Percentiles rank a stretch among this genome's conserved stretches.
Conservation (phyloP, 2,888 invertebrate genomes). For the Drosophila formosana region DNA sequence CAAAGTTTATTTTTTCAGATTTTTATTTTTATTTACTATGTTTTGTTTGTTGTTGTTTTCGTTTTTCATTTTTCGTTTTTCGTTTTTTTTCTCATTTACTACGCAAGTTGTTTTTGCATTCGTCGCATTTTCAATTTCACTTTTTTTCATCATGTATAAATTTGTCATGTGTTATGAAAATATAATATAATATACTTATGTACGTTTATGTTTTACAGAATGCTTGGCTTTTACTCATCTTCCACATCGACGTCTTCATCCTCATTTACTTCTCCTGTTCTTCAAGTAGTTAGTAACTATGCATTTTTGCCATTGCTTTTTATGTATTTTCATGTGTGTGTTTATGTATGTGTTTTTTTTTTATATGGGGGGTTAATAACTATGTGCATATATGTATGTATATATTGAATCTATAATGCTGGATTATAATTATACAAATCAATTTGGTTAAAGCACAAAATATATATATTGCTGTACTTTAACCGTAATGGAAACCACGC, state of each 20-base stretch:
- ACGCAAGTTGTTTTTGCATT: constrained; percentile 75
- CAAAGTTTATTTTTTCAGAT: constrained; percentile 61
- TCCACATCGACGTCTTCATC: constrained; percentile 1
- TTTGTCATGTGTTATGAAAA: constrained; percentile 81
- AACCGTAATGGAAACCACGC: constrained; percentile 75
- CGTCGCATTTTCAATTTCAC: constrained; percentile 55
- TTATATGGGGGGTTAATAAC: constrained; percentile 31
- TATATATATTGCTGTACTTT: constrained; percentile 53
- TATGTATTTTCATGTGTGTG: constrained; percentile 37
- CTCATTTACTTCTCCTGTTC: constrained; percentile 17
- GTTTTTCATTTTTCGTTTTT: constrained; percentile 24
- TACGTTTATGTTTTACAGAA: constrained; percentile 80
- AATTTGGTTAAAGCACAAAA: constrained; percentile 68
- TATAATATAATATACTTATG: constrained; percentile 80
- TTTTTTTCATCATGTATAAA: constrained; percentile 68
- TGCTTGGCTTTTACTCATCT: constrained; percentile 69
- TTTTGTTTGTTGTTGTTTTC: constrained; percentile 54
- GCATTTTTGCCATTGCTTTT: constrained; percentile 70
- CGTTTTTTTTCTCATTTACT: constrained; percentile 73
- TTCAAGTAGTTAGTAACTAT: constrained; percentile 73
- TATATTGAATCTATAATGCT: constrained; percentile 51
- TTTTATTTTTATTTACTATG: constrained; percentile 80
- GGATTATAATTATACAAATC: constrained; percentile 66
- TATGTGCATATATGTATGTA: constrained; percentile 46
- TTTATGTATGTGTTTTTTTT: constrained; percentile 18